Evolutionary conservation across 2,888 invertebrate species (phyloP).

Genomic region (Trachelus troglodyta): DNA sequence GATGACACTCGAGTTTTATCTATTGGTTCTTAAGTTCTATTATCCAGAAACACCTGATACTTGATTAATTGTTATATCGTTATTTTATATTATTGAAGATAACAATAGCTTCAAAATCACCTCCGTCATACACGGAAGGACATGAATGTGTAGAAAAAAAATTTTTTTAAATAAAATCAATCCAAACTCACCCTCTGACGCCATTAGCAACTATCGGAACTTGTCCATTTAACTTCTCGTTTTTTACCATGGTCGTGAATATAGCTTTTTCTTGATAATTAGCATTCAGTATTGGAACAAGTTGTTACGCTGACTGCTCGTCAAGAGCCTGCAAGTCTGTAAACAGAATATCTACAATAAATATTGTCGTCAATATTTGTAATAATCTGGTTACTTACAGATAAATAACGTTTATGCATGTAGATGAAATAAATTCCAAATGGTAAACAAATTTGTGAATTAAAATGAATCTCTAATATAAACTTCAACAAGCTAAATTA

Average conservation of each 20-base stretch:
- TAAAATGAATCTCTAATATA: neutral
- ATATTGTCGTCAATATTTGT: neutral
- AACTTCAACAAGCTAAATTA: neutral
- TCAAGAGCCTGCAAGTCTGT: conserved; percentile 18
- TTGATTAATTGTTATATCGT: neutral
- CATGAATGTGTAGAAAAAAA: neutral
- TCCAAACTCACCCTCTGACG: conserved; percentile 35
- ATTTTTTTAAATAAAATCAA: conserved; percentile 4
- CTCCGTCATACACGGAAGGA: neutral
- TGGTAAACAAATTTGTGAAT: neutral
- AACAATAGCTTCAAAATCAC: neutral
- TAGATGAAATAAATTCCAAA: neutral
- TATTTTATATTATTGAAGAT: neutral
- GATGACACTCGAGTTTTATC: neutral
- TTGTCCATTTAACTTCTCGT: conserved; percentile 38
- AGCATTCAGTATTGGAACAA: conserved; percentile 24
- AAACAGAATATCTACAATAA: neutral
- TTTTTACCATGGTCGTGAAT: conserved; percentile 42
- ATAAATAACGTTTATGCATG: neutral
- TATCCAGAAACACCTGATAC: neutral
- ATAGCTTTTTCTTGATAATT: conserved; percentile 9
- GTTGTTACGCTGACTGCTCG: neutral
- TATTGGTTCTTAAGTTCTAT: neutral
- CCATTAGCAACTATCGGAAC: conserved; percentile 36
- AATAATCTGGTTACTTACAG: no score